Evolutionary conservation across 92 coral and sea anemone genomes (phyloP), one percentile per base, ranked within the genome.

Genomic region (Paragorgia papillata): DNA sequence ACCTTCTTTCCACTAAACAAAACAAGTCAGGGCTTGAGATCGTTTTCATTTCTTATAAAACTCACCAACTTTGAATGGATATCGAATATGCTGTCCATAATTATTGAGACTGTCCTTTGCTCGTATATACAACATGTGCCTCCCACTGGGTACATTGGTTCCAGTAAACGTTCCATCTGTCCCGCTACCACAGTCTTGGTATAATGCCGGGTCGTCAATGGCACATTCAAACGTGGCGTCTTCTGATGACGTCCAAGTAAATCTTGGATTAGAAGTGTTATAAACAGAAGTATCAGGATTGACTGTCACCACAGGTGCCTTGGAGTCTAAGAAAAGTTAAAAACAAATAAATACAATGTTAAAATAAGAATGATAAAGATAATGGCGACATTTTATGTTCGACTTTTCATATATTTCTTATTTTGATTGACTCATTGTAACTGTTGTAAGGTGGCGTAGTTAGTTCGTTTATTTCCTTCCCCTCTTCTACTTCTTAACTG

Each of bases 191-290:
- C 62, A 56, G 62, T 22, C 28, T 28, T 56, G 3, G 62, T 56
- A 56, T 3, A 56, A 46, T n/a, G 14, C 2, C n/a, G 53, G 7
- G 53, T 64, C 53, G 10, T 64, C 51, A 12, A 64, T 25, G 8
- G 41, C 46, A 21, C 71, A 64, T 35, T 64, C 71, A 26, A 64
- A 64, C 71, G 19, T 64, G 2, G 71, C 71, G 21, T 33, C 20
- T 39, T 64, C 71, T n/a, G 48, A 22, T 10, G 71, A 64, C 3
- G 71, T 30, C 71, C 71, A 64, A 7, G 50, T 35, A 10, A 64
- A 35, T 9, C 27, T 34, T 33, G 71, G 71, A 19, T 64, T 21
- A 30, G 17, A 18, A 8, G 34, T 26, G 28, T 43, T 64, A 12
- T 43, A 19, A 2, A 34, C 71, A 4, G 71, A 48, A 8, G 22